phyloP scores from a whole-genome alignment of 2,888 invertebrate species.

The Tryphoninae sp. region DNA sequence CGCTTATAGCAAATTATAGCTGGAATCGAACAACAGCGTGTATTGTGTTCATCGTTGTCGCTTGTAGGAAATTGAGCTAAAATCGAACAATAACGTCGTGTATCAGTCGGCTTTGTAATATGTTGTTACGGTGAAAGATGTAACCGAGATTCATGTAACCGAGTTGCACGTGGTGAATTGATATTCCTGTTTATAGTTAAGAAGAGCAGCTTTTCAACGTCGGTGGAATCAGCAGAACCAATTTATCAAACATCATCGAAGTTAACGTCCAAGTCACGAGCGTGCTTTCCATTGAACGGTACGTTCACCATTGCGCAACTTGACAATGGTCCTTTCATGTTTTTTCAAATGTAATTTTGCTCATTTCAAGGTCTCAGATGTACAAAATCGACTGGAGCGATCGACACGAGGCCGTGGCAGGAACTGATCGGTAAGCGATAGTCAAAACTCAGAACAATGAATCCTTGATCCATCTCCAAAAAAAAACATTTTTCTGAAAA shows the following conservation, averaged over 20 bases:
- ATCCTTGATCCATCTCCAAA: too few relatives aligned
- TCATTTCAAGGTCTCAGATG: conserved; percentile 71
- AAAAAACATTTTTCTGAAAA: neutral
- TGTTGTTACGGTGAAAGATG: conserved; percentile 5
- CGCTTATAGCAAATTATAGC: conserved; percentile 40
- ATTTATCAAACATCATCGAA: conserved; percentile 70
- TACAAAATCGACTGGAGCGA: conserved; percentile 74
- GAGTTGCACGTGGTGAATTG: neutral
- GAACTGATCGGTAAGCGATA: conserved; percentile 65
- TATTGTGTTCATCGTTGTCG: neutral
- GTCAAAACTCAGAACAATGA: neutral
- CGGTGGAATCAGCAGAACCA: conserved; percentile 72
- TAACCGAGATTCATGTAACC: neutral
- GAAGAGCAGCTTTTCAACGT: conserved; percentile 71
- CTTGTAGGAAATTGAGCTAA: conserved; percentile 38
- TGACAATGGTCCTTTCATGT: conserved; percentile 1
- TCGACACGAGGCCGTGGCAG: conserved; percentile 68
- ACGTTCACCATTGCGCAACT: neutral
- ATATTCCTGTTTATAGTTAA: conserved; percentile 69
- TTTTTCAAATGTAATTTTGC: conserved; percentile 41
- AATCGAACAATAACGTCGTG: conserved; percentile 7
- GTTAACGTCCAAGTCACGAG: conserved; percentile 65
- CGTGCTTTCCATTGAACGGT: conserved; percentile 54
- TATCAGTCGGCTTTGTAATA: conserved; percentile 21
- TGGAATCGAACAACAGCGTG: conserved; percentile 1